A percentile compares a stretch with the other conserved stretches of the same genome.
phyloP scores from a whole-genome alignment of 2,113 vertebrate genomes.

The Apistogramma diplotaenia region DNA sequence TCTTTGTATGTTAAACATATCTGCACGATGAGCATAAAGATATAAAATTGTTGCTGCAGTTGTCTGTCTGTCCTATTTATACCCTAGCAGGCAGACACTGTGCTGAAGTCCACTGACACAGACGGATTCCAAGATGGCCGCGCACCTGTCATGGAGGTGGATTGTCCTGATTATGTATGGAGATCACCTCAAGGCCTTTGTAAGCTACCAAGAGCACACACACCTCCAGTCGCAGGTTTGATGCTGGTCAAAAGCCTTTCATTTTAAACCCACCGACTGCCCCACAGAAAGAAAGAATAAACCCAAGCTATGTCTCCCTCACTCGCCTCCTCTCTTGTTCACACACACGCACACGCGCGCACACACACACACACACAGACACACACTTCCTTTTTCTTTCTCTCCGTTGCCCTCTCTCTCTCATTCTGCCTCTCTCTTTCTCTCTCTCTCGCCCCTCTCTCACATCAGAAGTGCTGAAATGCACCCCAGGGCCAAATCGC shows the following conservation, averaged over 20 bases:
- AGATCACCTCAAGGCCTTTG: slow-evolving; percentile 66
- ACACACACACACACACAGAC: neutral
- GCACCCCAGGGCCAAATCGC: slow-evolving; percentile 85
- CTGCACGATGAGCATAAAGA: neutral
- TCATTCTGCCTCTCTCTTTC: slow-evolving; percentile 36
- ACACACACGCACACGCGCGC: neutral
- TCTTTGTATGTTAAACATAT: neutral
- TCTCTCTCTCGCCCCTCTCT: slow-evolving; percentile 63
- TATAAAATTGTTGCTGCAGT: neutral
- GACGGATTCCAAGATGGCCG: slow-evolving; percentile 68
- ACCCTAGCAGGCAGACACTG: neutral
- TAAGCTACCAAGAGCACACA: slow-evolving; percentile 31
- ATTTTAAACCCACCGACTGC: slow-evolving; percentile 46
- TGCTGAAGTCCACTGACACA: slow-evolving; percentile 41
- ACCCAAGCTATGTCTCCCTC: slow-evolving; percentile 47
- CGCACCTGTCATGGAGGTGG: slow-evolving; percentile 71
- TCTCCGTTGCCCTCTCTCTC: slow-evolving; percentile 41
- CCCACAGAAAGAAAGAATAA: slow-evolving; percentile 57
- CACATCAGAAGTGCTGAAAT: slow-evolving; percentile 79
- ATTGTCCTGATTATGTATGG: slow-evolving; percentile 59
- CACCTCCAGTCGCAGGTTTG: slow-evolving; percentile 59
- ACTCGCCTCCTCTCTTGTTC: neutral
- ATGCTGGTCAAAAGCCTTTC: slow-evolving; percentile 36
- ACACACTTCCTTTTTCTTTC: slow-evolving; percentile 40
- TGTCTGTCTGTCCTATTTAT: neutral